Percentiles rank a stretch among this genome's conserved stretches.
Evolutionary conservation across 2,113 vertebrate species (phyloP).

Genomic region (Callocephalon fimbriatum): DNA sequence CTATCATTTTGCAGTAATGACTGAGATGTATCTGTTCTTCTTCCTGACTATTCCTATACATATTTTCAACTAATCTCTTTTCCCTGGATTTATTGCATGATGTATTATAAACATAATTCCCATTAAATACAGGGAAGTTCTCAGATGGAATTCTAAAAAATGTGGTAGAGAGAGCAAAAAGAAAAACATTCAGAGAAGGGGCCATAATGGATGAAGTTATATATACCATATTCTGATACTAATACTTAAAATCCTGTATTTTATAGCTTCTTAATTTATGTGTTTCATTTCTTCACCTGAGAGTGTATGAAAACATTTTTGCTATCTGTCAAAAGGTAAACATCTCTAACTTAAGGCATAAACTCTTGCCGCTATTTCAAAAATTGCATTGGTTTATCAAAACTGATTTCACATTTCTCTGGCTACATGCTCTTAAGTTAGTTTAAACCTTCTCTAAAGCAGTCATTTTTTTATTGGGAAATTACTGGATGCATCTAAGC

Average conservation of each 20-base stretch:
- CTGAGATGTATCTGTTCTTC: background rate
- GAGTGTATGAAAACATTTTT: background rate
- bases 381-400: background rate
- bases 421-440: background rate
- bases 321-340: background rate
- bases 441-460: background rate
- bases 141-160: background rate
- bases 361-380: background rate
- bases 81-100: background rate
- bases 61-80: background rate
- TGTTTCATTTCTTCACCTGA: background rate
- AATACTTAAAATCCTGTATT: background rate
- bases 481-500: conserved; percentile 13
- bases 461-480: background rate
- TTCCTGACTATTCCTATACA: background rate
- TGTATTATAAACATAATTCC: background rate
- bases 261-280: background rate
- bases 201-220: background rate
- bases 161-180: background rate
- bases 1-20: background rate
- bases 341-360: background rate
- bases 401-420: conserved; percentile 16
- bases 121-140: background rate
- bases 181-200: background rate
- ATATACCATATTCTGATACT: background rate